Conservation (phyloP, 2,113 vertebrate species). For the Leucopsar rothschildi region DNA sequence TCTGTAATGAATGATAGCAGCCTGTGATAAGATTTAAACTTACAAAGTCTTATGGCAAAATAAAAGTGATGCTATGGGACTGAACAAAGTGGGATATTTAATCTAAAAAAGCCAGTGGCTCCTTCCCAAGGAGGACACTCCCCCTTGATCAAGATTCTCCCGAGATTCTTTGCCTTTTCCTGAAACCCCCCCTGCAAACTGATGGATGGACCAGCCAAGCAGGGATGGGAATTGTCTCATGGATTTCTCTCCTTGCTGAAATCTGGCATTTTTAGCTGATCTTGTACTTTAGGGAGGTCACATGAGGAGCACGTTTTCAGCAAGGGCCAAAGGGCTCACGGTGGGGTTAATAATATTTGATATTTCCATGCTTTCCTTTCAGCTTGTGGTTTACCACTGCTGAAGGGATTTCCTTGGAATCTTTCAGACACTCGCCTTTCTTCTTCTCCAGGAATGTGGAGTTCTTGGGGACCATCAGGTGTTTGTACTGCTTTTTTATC, state of each 20-base stretch:
- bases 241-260: neutral
- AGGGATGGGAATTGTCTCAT: neutral
- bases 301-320: neutral
- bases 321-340: neutral
- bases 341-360: neutral
- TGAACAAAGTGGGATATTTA: neutral
- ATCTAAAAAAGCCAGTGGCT: neutral
- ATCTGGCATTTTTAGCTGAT: neutral
- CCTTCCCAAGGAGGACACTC: neutral
- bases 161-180: rapidly evolving
- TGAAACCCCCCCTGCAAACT: neutral
- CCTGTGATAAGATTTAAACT: neutral
- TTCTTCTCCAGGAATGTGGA: neutral
- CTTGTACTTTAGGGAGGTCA: neutral
- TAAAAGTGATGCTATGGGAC: neutral
- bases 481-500: neutral
- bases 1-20: neutral
- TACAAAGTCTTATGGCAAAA: neutral
- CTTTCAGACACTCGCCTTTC: neutral
- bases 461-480: neutral
- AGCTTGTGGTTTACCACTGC: neutral
- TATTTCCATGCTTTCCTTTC: neutral
- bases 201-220: neutral
- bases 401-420: neutral
- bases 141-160: neutral